Percentiles rank a stretch among this genome's conserved stretches.
Evolutionary conservation across 2,113 vertebrate genomes (phyloP).

Genomic region (Carassius carassius): DNA sequence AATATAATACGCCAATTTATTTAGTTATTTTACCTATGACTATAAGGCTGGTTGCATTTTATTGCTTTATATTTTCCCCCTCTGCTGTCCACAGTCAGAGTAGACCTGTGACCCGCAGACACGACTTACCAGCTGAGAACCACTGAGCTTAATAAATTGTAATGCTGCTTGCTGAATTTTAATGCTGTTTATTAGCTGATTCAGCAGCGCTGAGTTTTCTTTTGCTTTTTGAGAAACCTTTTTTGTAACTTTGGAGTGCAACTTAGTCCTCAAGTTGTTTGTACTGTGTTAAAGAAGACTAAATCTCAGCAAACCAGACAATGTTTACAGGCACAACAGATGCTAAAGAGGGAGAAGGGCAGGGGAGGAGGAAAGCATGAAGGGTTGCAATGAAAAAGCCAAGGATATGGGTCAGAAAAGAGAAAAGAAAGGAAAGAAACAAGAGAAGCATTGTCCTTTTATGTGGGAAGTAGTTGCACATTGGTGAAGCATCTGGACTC

Average conservation of each 20-base stretch:
- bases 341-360: neutral
- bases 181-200: neutral
- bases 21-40: neutral
- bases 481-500: neutral
- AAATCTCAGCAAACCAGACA: constrained; percentile 49
- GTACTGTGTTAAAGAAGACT: constrained; percentile 10
- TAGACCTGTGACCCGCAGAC: neutral
- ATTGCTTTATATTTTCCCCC: neutral
- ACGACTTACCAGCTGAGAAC: neutral
- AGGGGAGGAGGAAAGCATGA: constrained; percentile 7
- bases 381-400: constrained; percentile 18
- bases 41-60: neutral
- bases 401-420: neutral
- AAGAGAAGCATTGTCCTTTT: constrained; percentile 44
- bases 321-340: constrained; percentile 4
- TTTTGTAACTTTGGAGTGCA: constrained; percentile 15
- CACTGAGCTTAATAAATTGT: neutral
- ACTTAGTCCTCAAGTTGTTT: neutral
- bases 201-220: neutral
- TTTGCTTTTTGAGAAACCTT: neutral
- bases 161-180: constrained; percentile 3
- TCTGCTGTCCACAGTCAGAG: neutral
- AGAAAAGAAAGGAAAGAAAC: constrained; percentile 20
- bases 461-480: constrained; percentile 7
- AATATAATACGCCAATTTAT: neutral